These are phyloP conservation scores for Archocentrus centrarchus DNA, from an alignment of 2,113 vertebrate species.

Conservation along the genomic window DNA sequence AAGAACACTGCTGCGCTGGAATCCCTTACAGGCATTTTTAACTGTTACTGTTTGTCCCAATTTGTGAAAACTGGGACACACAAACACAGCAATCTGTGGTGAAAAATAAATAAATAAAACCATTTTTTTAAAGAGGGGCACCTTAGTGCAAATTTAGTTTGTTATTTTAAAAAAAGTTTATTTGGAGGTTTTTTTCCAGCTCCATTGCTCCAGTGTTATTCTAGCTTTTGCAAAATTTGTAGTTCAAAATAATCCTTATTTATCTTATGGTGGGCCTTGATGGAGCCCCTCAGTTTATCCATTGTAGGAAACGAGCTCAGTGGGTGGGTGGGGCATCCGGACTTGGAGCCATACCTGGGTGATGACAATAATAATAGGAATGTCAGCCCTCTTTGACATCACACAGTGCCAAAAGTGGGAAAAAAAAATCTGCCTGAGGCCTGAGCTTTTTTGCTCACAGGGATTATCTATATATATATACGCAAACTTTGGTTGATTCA, in stretches of 20 bases:
- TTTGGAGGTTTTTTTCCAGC: neutral
- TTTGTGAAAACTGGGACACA: conserved; percentile 40
- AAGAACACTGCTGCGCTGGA: neutral
- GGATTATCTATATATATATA: neutral
- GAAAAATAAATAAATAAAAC: neutral
- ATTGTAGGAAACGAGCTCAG: neutral
- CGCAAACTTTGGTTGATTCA: no score
- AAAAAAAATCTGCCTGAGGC: neutral
- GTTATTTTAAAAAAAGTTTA: neutral
- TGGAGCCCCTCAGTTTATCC: neutral
- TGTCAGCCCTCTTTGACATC: neutral
- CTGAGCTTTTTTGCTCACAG: neutral
- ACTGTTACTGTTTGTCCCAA: conserved; percentile 25
- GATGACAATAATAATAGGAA: neutral
- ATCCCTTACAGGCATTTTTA: conserved; percentile 1
- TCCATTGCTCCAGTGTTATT: neutral
- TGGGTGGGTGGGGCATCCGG: neutral
- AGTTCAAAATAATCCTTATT: neutral
- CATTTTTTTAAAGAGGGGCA: conserved; percentile 6
- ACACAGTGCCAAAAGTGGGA: neutral
- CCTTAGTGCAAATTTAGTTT: neutral
- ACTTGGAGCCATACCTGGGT: neutral
- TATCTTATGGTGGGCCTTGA: neutral
- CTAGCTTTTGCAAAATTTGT: neutral
- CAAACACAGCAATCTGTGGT: neutral